Evolutionary conservation across 2,797 vertebrate genomes (phyloP), one percentile per base, ranked within the genome.

Genomic region (Neolamprologus multifasciatus): DNA sequence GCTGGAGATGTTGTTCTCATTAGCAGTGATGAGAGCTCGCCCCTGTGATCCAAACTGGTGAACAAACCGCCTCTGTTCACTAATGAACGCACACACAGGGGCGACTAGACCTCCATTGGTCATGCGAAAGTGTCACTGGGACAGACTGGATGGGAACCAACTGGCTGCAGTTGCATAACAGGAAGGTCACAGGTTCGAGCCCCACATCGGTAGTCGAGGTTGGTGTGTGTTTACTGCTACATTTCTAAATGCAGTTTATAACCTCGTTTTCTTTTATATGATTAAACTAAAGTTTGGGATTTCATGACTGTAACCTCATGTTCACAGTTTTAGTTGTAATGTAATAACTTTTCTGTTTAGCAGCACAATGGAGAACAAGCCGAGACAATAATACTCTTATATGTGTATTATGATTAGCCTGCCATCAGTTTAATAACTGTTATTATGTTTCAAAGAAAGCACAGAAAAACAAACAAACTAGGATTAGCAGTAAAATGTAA

Each of bases 121-220:
- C 97, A 97, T 97, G 96, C 96, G 95, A 90, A 96, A 96, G 94
- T 95, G 93, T 96, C 96, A 95, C 89, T 84, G 92, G 94, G 93
- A 96, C 94, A 81, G 88, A 88, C 92, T 96, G 95, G 93, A 96
- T 92, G 88, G 96, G 95, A 89, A 95, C 95, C 94, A 97, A 91
- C 51, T 92, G 95, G 84, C 31, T 87, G 57, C 3, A 2, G 26
- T 92, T 94, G 88, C 4, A 12, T 86, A 95, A 93, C 85, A 17
- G 76, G 71, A 81, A 88, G 92, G 92, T 93, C 93, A 92, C 84
- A 86, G 89, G 91, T 93, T 92, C 85, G 81, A 93, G 84, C 33
- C 88, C 87, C 85, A 88, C 79, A 26, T 89, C 48, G 0, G 13
- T 80, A 54, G 7, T 5, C 10, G 3, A 62, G 78, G 76, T 43